Evolutionary conservation across 2,888 invertebrate species (phyloP), one percentile per base, ranked within the genome.

Genomic region (Dermolepida albohirtum): DNA sequence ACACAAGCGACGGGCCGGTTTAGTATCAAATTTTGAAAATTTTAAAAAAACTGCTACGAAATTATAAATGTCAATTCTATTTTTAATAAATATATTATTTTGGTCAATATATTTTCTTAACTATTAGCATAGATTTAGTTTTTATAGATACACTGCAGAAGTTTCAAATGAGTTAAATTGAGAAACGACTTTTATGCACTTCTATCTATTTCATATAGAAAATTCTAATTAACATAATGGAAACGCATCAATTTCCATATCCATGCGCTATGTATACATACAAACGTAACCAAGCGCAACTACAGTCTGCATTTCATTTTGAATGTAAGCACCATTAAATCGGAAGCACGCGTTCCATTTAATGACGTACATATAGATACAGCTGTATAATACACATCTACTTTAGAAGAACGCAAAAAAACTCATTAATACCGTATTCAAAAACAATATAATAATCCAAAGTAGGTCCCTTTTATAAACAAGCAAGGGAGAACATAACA

Each of bases 401-500:
- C 8, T 47, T 16, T 14, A 22, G 64, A 40, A 34, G 47, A 55
- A 12, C 67, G 22, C 22, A 51, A 68, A 63, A 65, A 65, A 68
- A 59, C 65, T 68, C 68, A 68, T 68, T 70, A 70, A 70, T 62
- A 67, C 52, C 64, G 52, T 68, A 65, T 68, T 68, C 70, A 54
- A 52, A 49, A 64, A 59, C 67, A 67, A 67, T 62, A 64, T 67
- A 67, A 68, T 66, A 66, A 67, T 65, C 67, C 44, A 68, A 68
- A 68, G 64, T 64, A 57, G 68, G 63, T 72, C 67, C 67, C 68
- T 66, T 63, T 69, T 70, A 65, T 67, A 71, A 72, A 73, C 70
- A 73, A 69, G 66, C 59, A 62, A 44, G 51, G 70, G 71, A 74
- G 74, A 76, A 78, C 77, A 78, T 77, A 78, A 75, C 78, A 78